Evolutionary conservation across 2,888 invertebrate species (phyloP).

Genomic region (Nemapogon koenigi): DNA sequence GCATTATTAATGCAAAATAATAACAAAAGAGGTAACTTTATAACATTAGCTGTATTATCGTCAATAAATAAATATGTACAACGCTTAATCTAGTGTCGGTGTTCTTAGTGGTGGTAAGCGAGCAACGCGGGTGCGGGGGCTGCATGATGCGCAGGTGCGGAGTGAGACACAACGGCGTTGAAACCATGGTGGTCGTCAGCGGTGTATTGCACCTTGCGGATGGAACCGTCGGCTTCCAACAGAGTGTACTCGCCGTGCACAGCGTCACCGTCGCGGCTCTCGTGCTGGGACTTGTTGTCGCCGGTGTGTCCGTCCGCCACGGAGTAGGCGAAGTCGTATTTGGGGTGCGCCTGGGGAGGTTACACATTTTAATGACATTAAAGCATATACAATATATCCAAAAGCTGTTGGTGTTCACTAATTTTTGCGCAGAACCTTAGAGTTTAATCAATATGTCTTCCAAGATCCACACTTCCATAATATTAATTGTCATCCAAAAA

Average conservation of each 20-base stretch:
- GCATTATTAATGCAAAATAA: too few relatives aligned
- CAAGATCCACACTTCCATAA: neutral
- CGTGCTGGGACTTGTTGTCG: slow-evolving; percentile 66
- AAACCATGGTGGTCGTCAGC: slow-evolving; percentile 61
- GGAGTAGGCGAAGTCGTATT: slow-evolving; percentile 63
- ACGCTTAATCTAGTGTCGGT: neutral
- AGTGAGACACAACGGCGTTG: slow-evolving; percentile 47
- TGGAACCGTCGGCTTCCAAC: slow-evolving; percentile 56
- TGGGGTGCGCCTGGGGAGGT: slow-evolving; percentile 57
- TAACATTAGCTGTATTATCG: slow-evolving; percentile 3
- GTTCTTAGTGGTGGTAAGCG: slow-evolving; percentile 5
- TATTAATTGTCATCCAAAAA: too few relatives aligned
- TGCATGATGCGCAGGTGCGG: slow-evolving; percentile 29
- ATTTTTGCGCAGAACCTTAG: too few relatives aligned
- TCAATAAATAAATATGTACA: slow-evolving; percentile 10
- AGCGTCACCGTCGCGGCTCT: slow-evolving; percentile 65
- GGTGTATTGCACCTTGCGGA: slow-evolving; percentile 58
- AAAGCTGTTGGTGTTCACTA: too few relatives aligned
- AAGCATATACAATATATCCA: too few relatives aligned
- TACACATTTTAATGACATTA: too few relatives aligned
- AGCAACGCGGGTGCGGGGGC: slow-evolving; percentile 10
- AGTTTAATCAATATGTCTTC: too few relatives aligned
- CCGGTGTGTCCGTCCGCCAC: slow-evolving; percentile 64
- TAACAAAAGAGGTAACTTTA: too few relatives aligned
- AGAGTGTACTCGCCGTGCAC: slow-evolving; percentile 63